Base-by-base conservation (phyloP, 2,113 vertebrate genomes). In the Typhlomys cinereus region DNA sequence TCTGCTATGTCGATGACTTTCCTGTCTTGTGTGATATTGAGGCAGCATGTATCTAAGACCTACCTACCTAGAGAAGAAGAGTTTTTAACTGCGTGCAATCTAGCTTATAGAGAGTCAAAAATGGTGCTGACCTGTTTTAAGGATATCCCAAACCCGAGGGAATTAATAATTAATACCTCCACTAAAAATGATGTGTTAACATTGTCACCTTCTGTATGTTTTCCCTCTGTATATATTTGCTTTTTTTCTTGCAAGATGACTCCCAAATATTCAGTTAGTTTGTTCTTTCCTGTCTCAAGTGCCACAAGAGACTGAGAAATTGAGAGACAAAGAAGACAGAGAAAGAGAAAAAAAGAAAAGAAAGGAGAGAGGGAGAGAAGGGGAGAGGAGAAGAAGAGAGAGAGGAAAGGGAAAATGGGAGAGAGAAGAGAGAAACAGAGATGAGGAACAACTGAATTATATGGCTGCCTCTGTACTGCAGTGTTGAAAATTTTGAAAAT, bases 401-500 rank as follows among this genome's bases (percentile, higher is more conserved):
- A n/a, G n/a, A n/a, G n/a, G n/a, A n/a, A n/a, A n/a, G n/a, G n/a
- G n/a, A n/a, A n/a, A n/a, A n/a, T n/a, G n/a, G n/a, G n/a, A n/a
- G n/a, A n/a, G n/a, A n/a, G n/a, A n/a, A n/a, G n/a, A n/a, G n/a
- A n/a, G n/a, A n/a, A n/a, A n/a, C n/a, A n/a, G n/a, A n/a, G n/a
- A n/a, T n/a, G n/a, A 67, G n/a, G 31, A 36, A 31, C 69, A 90
- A 11, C 10, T 50, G 34, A 82, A 75, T 29, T 41, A 13, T 78
- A 92, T 62, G n/a, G 52, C 88, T 95, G 90, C 17, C 79, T 92
- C 34, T 92, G 74, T 39, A 79, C 48, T 80, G 74, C 66, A 90
- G 84, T 66, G 84, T 54, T 90, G 85, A 64, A 88, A 93, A 92
- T 92, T 94, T 94, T 95, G 74, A 80, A 94, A 92, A 92, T 80